Evolutionary conservation across 2,113 vertebrate species (phyloP).

Genomic region (Poeciliopsis turrubarensis): DNA sequence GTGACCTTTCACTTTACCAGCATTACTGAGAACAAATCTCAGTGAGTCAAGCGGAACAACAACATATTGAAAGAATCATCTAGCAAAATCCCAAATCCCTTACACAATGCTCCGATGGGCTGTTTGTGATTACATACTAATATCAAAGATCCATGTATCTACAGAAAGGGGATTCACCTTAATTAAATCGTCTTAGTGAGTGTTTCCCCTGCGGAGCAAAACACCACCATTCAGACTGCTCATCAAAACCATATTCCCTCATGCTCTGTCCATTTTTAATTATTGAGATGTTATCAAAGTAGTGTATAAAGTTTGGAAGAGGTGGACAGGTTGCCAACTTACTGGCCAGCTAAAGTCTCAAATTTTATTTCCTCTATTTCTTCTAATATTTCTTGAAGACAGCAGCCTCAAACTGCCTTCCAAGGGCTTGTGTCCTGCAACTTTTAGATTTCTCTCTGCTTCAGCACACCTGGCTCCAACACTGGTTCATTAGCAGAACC

Average conservation of each 20-base stretch:
- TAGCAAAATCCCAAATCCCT: conserved; percentile 13
- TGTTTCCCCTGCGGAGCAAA: conserved; percentile 41
- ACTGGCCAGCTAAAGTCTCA: too few species aligned
- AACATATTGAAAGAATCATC: conserved; percentile 64
- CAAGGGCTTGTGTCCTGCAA: too few species aligned
- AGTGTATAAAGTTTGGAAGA: neutral
- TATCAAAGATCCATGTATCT: conserved; percentile 55
- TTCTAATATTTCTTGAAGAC: too few species aligned
- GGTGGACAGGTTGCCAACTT: neutral
- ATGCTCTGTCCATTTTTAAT: conserved; percentile 5
- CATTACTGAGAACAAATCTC: conserved; percentile 11
- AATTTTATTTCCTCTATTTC: too few species aligned
- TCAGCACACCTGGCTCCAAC: too few species aligned
- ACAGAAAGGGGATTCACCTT: conserved; percentile 45
- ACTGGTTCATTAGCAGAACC: too few species aligned
- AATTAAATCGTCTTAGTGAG: conserved; percentile 45
- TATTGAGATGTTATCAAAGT: conserved; percentile 31
- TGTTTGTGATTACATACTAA: conserved; percentile 64
- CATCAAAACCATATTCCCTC: conserved; percentile 11
- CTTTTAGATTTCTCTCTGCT: too few species aligned
- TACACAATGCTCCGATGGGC: conserved; percentile 22
- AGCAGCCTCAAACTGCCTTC: too few species aligned
- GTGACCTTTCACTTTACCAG: conserved; percentile 11
- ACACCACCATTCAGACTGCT: conserved; percentile 30
- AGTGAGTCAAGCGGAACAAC: conserved; percentile 25